Evolutionary conservation across 2,797 vertebrate genomes (phyloP), one percentile per base, ranked within the genome.

Genomic region (Rallus crepitans): DNA sequence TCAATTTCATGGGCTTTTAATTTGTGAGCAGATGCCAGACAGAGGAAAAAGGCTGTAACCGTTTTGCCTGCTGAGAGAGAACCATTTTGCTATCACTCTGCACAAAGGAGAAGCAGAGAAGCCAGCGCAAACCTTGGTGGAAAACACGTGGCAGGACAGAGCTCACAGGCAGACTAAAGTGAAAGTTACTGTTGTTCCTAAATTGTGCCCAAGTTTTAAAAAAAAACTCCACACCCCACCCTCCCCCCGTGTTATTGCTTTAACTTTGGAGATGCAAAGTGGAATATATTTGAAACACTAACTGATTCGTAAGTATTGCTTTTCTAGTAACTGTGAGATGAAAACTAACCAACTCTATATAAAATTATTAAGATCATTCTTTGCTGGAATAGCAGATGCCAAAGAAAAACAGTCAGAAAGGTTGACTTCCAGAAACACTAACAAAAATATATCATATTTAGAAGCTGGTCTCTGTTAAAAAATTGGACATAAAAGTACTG

Each of bases 381-480:
- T 71, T 71, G 42, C 68, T 83, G 47, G 27, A 96, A 90, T 28
- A 93, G 69, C 50, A 50, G 30, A 68, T 95, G 90, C 87, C 50
- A 70, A 96, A 95, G 91, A 76, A 82, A 94, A 95, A 53, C 70
- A 79, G 45, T 89, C 93, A 94, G 71, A 96, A 96, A 95, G 11
- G 61, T 76, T 92, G 55, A 71, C 87, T 97, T 97, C 60, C 66
- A 97, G 90, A 89, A 92, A 94, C 72, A 89, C 65, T 68, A 81
- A 65, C 53, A 93, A 70, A 91, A 78, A 69, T 24, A 65, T 91
- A 95, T 56, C 60, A 30, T 70, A 86, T 95, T 96, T 96, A 95
- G 37, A 93, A 83, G 85, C 94, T 91, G 83, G 53, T 89, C 61
- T 85, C 89, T 87, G 86, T 97, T 95, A 93, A 82, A 93, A 96